Evolutionary conservation across 2,797 vertebrate genomes (phyloP).

Genomic region (Phoxinus dragarum): DNA sequence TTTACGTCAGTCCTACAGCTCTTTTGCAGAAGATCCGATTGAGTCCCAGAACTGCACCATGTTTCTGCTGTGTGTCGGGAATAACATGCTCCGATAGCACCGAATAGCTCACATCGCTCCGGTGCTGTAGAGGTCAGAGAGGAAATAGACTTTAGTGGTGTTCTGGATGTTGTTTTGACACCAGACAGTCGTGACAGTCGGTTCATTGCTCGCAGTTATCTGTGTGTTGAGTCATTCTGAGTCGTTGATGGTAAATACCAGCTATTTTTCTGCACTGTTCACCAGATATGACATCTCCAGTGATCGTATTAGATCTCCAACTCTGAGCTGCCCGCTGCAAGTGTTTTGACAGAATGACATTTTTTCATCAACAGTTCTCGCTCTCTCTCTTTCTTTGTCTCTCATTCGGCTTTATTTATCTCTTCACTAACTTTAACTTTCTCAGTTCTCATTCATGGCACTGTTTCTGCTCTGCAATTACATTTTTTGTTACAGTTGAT

Average conservation of each 20-base stretch:
- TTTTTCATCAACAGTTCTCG: conserved; percentile 7
- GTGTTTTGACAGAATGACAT: conserved; percentile 23
- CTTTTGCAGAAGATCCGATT: conserved; percentile 37
- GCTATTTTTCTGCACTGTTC: conserved; percentile 43
- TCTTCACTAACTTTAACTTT: conserved; percentile 28
- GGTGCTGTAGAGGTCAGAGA: neutral
- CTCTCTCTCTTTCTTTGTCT: neutral
- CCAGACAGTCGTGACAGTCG: neutral
- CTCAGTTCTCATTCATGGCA: neutral
- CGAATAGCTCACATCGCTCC: neutral
- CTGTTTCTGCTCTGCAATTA: neutral
- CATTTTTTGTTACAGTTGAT: neutral
- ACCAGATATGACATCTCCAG: conserved; percentile 6
- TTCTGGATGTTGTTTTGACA: neutral
- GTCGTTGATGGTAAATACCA: conserved; percentile 11
- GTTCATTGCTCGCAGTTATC: neutral
- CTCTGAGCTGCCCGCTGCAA: conserved; percentile 31
- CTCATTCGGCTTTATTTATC: neutral
- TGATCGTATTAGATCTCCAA: conserved; percentile 26
- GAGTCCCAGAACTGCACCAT: neutral
- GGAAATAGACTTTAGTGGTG: neutral
- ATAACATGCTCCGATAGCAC: neutral
- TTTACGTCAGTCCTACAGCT: conserved; percentile 44
- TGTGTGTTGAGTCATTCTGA: conserved; percentile 4
- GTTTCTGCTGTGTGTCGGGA: neutral